A percentile compares a stretch with the other conserved stretches of the same genome.
Conservation (phyloP, 1,140 invertebrate genomes). For the Samia ricini region DNA sequence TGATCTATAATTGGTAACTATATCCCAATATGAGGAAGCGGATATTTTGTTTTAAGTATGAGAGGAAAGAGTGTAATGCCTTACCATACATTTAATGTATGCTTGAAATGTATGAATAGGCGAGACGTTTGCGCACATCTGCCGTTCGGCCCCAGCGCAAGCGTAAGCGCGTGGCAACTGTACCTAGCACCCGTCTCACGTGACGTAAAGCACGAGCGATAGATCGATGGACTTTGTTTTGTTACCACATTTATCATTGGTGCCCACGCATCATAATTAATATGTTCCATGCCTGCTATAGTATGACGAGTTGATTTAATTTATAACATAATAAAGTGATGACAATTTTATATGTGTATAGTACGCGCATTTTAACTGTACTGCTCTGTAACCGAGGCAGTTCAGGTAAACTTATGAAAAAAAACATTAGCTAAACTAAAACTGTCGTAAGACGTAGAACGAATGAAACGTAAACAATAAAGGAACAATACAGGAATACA, state of each 20-base stretch:
- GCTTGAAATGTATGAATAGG: slow-evolving; percentile 9
- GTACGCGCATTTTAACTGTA: no score
- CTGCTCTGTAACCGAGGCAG: no score
- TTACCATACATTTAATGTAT: not conserved
- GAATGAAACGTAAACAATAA: no score
- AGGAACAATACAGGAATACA: no score
- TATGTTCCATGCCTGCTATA: slow-evolving; percentile 5
- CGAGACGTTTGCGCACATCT: slow-evolving; percentile 25
- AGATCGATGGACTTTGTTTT: slow-evolving; percentile 7
- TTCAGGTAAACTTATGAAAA: no score
- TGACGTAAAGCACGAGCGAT: slow-evolving; percentile 23
- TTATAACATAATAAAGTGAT: not conserved
- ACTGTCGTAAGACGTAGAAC: no score
- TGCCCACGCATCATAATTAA: slow-evolving; percentile 19
- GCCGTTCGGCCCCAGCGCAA: slow-evolving; percentile 10
- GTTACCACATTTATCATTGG: slow-evolving; percentile 12
- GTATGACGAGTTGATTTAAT: slow-evolving; percentile 4
- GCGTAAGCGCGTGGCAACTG: slow-evolving; percentile 13
- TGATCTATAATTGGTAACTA: no score
- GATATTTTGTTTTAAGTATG: not conserved
- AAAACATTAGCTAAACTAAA: no score
- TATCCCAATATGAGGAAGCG: not conserved
- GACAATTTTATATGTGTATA: not conserved
- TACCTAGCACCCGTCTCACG: slow-evolving; percentile 6
- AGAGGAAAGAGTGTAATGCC: not conserved